phyloP scores from a whole-genome alignment of 2,888 invertebrate genomes.

The Matsumyia berberina region DNA sequence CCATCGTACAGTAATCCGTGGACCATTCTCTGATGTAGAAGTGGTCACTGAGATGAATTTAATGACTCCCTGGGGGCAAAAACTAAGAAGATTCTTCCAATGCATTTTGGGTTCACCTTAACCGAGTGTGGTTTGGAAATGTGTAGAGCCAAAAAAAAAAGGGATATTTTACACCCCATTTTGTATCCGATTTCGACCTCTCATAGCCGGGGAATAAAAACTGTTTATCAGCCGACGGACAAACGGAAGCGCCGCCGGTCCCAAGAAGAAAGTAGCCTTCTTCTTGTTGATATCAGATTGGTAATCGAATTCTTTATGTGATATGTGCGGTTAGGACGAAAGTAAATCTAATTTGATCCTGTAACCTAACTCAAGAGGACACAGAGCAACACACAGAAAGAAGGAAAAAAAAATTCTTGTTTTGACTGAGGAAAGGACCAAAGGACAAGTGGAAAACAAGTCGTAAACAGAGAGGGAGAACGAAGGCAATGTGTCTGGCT shows the following conservation, averaged over 20 bases:
- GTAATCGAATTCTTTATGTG: constrained; percentile 76
- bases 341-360: constrained; percentile 75
- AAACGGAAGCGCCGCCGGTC: constrained; percentile 54
- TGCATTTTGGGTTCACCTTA: constrained; percentile 22
- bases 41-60: constrained; percentile 73
- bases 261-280: constrained; percentile 40
- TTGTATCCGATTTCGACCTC: constrained; percentile 55
- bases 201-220: constrained; percentile 55
- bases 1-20: constrained; percentile 29
- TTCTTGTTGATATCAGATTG: constrained; percentile 71
- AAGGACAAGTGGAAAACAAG: constrained; percentile 72
- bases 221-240: constrained; percentile 69
- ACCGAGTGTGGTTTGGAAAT: constrained; percentile 11
- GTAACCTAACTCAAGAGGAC: constrained; percentile 48
- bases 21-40: constrained; percentile 41
- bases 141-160: constrained; percentile 19
- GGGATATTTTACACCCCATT: constrained; percentile 73
- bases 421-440: constrained; percentile 50
- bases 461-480: constrained; percentile 24
- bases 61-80: constrained; percentile 71
- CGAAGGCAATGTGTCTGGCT: constrained; percentile 61
- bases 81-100: constrained; percentile 10
- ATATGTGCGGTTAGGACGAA: constrained; percentile 74
- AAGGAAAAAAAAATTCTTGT: constrained; percentile 19
- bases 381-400: background rate